Conservation (phyloP, 1,140 invertebrate genomes). For the Parapsyche elsis region DNA sequence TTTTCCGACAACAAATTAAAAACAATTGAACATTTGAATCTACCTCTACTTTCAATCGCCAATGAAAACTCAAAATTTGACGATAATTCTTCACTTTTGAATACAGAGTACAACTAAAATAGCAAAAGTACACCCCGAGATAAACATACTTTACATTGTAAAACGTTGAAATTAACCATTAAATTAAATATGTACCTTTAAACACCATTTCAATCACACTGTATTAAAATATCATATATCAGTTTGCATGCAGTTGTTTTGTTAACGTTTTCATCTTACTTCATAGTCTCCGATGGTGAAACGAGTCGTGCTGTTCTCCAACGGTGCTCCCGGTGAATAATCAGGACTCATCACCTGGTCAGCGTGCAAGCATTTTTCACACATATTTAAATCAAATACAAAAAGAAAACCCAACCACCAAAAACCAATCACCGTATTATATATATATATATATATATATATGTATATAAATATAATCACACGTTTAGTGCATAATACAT, state of each 20-base stretch:
- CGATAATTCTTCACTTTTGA: too few relatives aligned
- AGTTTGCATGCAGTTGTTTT: neutral
- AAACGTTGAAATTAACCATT: neutral
- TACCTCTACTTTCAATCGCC: too few relatives aligned
- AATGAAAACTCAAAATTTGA: too few relatives aligned
- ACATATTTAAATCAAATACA: conserved; percentile 6
- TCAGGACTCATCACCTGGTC: conserved; percentile 70
- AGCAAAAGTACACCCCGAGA: too few relatives aligned
- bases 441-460: neutral
- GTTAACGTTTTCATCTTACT: conserved; percentile 61
- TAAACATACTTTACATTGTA: neutral
- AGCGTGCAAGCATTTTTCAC: conserved; percentile 26
- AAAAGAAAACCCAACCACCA: neutral
- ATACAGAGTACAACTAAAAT: too few relatives aligned
- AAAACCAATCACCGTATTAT: neutral
- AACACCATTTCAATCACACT: neutral
- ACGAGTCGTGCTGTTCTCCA: conserved; percentile 65
- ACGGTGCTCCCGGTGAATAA: conserved; percentile 67
- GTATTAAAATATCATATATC: neutral
- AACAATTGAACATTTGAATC: too few relatives aligned
- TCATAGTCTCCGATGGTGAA: conserved; percentile 74
- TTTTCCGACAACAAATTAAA: too few relatives aligned
- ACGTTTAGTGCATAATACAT: too few relatives aligned
- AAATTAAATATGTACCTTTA: too few relatives aligned
- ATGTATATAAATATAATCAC: neutral